Evolutionary conservation across 2,113 vertebrate species (phyloP).

Genomic region (Hippocampus abdominalis): DNA sequence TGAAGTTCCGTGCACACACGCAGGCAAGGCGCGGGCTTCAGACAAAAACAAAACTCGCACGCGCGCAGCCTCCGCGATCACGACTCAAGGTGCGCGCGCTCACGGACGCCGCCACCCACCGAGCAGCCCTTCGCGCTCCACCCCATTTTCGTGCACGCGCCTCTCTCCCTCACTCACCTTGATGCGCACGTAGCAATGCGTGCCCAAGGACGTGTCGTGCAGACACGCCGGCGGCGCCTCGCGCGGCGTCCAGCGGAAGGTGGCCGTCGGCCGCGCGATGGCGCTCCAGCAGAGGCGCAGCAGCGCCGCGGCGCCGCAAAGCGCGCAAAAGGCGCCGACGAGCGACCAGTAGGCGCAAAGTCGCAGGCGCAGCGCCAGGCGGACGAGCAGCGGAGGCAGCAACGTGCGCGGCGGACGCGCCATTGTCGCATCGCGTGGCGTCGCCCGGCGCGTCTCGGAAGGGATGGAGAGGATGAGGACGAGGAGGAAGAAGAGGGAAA

Average conservation of each 20-base stretch:
- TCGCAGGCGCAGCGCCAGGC: slow-evolving; percentile 73
- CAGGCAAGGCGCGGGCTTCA: background rate
- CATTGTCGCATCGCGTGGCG: slow-evolving; percentile 75
- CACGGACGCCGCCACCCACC: background rate
- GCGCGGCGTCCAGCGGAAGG: slow-evolving; percentile 82
- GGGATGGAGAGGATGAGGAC: background rate
- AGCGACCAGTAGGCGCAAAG: slow-evolving; percentile 83
- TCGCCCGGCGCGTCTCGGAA: slow-evolving; percentile 28
- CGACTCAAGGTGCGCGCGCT: background rate
- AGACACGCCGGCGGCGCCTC: slow-evolving; percentile 86
- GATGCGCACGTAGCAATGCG: slow-evolving; percentile 93
- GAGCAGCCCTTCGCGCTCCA: background rate
- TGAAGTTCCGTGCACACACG: background rate
- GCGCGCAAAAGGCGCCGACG: slow-evolving; percentile 83
- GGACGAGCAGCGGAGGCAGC: slow-evolving; percentile 62
- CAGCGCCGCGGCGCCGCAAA: slow-evolving; percentile 80
- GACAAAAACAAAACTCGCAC: background rate
- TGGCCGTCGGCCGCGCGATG: slow-evolving; percentile 76
- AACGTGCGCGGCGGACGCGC: slow-evolving; percentile 77
- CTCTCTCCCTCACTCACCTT: slow-evolving; percentile 72
- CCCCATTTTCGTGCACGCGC: background rate
- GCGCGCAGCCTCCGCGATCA: background rate
- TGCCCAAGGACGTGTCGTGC: slow-evolving; percentile 90
- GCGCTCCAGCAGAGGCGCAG: slow-evolving; percentile 92
- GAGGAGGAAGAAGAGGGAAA: background rate